Conservation (phyloP, 2,797 vertebrate species). For the Syndactyla subalaris region DNA sequence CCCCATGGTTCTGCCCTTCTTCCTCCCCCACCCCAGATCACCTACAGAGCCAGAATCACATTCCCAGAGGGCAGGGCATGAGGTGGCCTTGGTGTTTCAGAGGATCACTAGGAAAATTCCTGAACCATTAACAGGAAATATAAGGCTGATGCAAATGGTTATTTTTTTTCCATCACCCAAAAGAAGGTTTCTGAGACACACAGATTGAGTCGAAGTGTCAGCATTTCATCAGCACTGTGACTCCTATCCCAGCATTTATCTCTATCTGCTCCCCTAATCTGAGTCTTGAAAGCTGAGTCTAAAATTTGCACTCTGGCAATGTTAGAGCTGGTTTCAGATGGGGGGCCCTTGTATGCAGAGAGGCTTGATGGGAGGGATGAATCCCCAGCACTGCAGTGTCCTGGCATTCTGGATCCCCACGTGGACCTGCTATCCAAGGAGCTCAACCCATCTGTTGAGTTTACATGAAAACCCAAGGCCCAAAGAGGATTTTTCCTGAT, state of each 20-base stretch:
- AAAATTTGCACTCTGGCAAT: not conserved
- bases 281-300: not conserved
- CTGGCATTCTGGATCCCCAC: not conserved
- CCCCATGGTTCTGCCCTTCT: not conserved
- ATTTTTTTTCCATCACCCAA: not conserved
- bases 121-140: not conserved
- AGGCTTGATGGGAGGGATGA: not conserved
- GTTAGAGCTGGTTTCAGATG: not conserved
- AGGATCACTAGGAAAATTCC: not conserved
- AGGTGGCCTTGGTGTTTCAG: not conserved
- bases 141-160: not conserved
- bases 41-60: not conserved
- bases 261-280: not conserved
- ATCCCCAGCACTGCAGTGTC: rapidly evolving
- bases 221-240: not conserved
- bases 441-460: not conserved
- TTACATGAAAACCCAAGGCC: not conserved
- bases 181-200: not conserved
- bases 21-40: not conserved
- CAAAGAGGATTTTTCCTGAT: not conserved
- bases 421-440: not conserved
- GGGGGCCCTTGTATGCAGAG: not conserved
- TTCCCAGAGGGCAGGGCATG: not conserved
- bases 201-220: not conserved
- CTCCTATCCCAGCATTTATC: not conserved